Base-by-base conservation (phyloP, 2,113 vertebrate species). In the Solenodon paradoxus region DNA sequence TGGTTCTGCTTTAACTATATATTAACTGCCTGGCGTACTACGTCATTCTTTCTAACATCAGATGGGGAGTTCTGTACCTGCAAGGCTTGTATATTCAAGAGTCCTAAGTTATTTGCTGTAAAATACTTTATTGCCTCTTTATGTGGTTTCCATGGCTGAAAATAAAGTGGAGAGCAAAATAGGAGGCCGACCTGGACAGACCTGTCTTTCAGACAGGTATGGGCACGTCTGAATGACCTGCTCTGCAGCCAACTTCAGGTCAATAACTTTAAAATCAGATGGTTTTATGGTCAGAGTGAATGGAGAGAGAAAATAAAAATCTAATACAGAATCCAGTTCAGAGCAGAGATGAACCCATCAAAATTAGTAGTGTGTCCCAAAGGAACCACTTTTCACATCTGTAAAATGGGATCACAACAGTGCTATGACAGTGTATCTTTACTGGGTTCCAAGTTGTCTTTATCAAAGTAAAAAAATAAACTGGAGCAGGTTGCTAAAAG, bases 161-260 rank as follows among this genome's bases (percentile, higher is more conserved):
- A 74, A 59, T 79, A 79, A 95, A 92, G 63, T 32, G 19, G 28
- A 86, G 57, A 94, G 78, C 84, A 92, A 79, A 90, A 51, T 38
- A 32, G 84, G 81, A 85, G 68, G 69, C 84, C 87, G 91, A 24
- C 40, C 85, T 61, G 38, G 82, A 94, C 86, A 82, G 63, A 93
- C 92, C 49, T 91, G 82, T 96, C 86, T 97, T 92, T 12, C 57
- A 28, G 35, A 88, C 96, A 87, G 63, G 91, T 66, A 11, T 2
- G 24, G 51, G 59, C 91, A 71, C 94, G 86, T 68, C 68, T 61
- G 32, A 82, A 55, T 2, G 35, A 77, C 88, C 32, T 55, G 63
- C 45, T 75, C 78, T 83, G 12, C 51, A 80, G 68, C 57, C 69
- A 93, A 69, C 40, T 66, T 86, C 61, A 69, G 28, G 83, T 89